Base-by-base conservation (phyloP, 2,113 vertebrate species). In the Motacilla alba region DNA sequence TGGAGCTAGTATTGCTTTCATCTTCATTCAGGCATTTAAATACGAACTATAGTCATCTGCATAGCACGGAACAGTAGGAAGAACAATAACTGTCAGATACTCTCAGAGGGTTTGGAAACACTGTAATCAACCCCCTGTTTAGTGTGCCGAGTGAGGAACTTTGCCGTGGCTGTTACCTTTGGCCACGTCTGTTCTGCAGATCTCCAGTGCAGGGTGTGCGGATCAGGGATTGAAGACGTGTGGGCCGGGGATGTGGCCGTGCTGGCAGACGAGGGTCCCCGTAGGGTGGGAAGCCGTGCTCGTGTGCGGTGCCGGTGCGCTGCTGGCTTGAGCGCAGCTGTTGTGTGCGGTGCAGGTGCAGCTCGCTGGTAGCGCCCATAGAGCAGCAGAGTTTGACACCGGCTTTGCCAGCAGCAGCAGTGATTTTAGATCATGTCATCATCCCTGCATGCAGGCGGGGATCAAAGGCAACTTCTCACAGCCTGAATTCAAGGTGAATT, bases 1-100 rank as follows among this genome's bases (percentile, higher is more conserved):
- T 94, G 80, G 37, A 93, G 56, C 35, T 89, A 37, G 83, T 81
- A 94, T 83, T 94, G 60, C 93, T 95, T 97, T 96, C 72, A 95
- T 93, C 90, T 58, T 86, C 46, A 10, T 69, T 91, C 72, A 80
- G 2, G 59, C 55, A 63, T 87, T 93, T 92, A 70, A 90, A 84
- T 81, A 70, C 76, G 86, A 93, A 56, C 75, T 78, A 1, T 9
- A 86, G 91, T 76, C 31, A 22, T 87, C 37, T 88, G 47, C n/a
- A 11, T 39, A 28, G 79, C 64, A 24, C 4, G 31, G 68, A 77
- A 19, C 8, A 53, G 67, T 50, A 37, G 84, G 44, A 83, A 77
- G 76, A 94, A 64, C 82, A 80, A 3, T 79, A 55, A 30, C 68
- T 72, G 86, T 88, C 39, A 47, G 5, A 5, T 77, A 55, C 10